phyloP scores from a whole-genome alignment of 2,797 vertebrate genomes.

The Eulemur rubriventer region DNA sequence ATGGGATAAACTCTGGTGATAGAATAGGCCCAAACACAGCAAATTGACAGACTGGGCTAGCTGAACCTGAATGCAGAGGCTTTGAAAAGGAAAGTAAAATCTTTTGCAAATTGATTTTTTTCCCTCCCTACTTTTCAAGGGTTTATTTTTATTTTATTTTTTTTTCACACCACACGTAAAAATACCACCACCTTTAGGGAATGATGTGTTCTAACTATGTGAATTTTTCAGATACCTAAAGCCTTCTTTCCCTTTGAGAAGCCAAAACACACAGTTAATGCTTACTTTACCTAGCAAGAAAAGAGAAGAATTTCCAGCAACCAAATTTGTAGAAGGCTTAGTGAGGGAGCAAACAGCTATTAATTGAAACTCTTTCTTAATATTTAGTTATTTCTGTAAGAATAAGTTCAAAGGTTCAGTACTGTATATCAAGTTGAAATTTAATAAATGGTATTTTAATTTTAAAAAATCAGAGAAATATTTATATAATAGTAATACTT shows the following conservation, averaged over 20 bases:
- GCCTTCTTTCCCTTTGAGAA: conserved; percentile 43
- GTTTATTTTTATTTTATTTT: not conserved
- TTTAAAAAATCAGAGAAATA: not conserved
- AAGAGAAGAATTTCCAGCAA: not conserved
- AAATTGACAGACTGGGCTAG: not conserved
- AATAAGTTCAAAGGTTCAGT: not conserved
- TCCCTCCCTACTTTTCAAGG: not conserved
- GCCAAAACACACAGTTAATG: not conserved
- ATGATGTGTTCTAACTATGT: not conserved
- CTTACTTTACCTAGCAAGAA: not conserved
- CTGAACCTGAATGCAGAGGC: not conserved
- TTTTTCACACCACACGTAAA: not conserved
- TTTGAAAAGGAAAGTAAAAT: conserved; percentile 50
- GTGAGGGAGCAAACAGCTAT: not conserved
- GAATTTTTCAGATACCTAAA: conserved; percentile 30
- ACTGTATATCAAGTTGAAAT: conserved; percentile 21
- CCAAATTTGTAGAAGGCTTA: not conserved
- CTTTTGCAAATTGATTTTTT: not conserved
- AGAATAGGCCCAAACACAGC: not conserved
- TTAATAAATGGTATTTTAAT: conserved; percentile 1
- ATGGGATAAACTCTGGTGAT: not conserved
- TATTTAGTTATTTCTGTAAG: not conserved
- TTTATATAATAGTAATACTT: conserved; percentile 14
- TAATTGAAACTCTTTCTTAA: not conserved
- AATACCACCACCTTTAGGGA: not conserved